Evolutionary conservation across 2,113 vertebrate genomes (phyloP).

Genomic region (Eurypyga helias): DNA sequence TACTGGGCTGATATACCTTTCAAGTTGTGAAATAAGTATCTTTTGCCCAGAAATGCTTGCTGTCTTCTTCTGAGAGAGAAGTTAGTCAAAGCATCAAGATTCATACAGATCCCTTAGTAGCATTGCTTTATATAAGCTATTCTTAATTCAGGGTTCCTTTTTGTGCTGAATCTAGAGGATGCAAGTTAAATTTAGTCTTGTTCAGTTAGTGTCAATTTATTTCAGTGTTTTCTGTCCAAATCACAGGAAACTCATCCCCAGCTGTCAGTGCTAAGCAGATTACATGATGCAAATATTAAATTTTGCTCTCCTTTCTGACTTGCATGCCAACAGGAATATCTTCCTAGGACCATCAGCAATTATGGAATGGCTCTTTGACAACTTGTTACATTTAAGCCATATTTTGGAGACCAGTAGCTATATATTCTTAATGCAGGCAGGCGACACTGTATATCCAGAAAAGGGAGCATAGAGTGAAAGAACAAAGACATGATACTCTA

Average conservation of each 20-base stretch:
- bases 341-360: accelerated
- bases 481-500: background rate
- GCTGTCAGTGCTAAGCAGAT: background rate
- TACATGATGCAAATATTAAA: background rate
- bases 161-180: background rate
- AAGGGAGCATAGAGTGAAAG: background rate
- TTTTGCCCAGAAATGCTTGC: background rate
- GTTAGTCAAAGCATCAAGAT: background rate
- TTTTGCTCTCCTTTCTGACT: background rate
- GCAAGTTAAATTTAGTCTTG: background rate
- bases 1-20: background rate
- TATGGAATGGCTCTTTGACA: background rate
- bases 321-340: background rate
- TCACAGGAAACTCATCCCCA: background rate
- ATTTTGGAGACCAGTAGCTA: background rate
- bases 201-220: background rate
- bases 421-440: background rate
- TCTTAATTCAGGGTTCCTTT: background rate
- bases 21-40: background rate
- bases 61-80: background rate
- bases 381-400: background rate
- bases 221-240: background rate
- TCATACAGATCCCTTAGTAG: background rate
- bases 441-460: background rate
- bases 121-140: background rate